Evolutionary conservation across 2,888 invertebrate genomes (phyloP).

Genomic region (Rhamnusium bicolor): DNA sequence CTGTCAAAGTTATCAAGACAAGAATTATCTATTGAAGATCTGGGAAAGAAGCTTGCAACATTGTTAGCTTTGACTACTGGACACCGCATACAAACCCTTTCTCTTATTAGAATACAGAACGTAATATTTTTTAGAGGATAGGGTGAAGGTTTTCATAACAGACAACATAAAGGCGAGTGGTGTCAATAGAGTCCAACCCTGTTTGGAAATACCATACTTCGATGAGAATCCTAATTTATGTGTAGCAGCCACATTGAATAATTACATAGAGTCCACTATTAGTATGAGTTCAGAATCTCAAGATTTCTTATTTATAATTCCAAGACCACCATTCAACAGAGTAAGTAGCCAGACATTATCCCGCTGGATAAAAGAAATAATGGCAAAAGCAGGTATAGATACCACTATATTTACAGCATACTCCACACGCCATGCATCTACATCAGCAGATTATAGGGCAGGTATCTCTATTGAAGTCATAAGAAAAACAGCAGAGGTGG

Average conservation of each 20-base stretch:
- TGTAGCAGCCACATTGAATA: not conserved
- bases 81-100: not conserved
- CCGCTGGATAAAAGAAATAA: not conserved
- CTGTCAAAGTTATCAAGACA: not conserved
- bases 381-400: not conserved
- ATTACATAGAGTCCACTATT: not conserved
- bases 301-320: not conserved
- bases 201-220: not conserved
- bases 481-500: not conserved
- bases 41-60: not conserved
- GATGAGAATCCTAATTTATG: not conserved
- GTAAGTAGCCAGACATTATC: not conserved
- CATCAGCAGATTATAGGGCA: not conserved
- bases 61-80: not conserved
- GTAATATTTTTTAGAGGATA: not conserved
- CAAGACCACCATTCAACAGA: not conserved
- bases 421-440: not conserved
- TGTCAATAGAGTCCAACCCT: not conserved
- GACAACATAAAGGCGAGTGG: not conserved
- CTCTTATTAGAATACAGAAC: not conserved
- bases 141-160: not conserved
- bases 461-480: not conserved
- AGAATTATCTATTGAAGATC: not conserved
- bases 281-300: not conserved
- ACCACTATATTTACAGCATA: not conserved